Base-by-base conservation (phyloP, 1,140 invertebrate species). In the Rhopalosiphum padi region DNA sequence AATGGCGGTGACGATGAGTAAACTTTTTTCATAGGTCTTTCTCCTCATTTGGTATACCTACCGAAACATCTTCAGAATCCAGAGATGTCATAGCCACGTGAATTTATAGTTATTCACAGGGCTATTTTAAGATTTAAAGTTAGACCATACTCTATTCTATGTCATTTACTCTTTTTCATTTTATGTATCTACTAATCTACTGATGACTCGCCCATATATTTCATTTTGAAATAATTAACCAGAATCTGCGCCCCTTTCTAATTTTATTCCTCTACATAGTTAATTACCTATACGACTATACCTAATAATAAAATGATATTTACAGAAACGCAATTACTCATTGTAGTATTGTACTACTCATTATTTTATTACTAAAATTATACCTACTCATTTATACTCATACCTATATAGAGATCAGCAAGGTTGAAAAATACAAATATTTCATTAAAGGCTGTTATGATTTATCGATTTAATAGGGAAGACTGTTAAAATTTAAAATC, bases 101-200 rank as follows among this genome's bases (percentile, higher is more conserved):
- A 86, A 86, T 86, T 86, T 86, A 86, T 86, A 43, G 43, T 46
- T 86, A 46, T 86, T 15, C 85, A 43, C 23, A 25, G 41, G 0
- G 37, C 41, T 86, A 86, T 86, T 86, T 43, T 46, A 30, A 46
- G 85, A 86, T 83, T 35, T 83, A 83, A 83, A 83, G 35, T 83
- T 43, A 86, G 9, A 86, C 23, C 23, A 25, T 25, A 46, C 11
- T 30, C 9, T 30, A 11, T 85, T 25, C 22, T 41, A 25, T 43
- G 46, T 46, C 18, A n/a, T 43, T 15, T 30, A 86, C 85, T 23
- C 85, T 9, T 46, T 86, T 43, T 86, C 9, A 25, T 43, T 30
- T 0, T 25, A 25, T 60, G 25, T 60, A 53, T 4, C 4, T 53
- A 60, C 9, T 46, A 46, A 37, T 37, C 37, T 37, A 37, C 37